A percentile compares a stretch with the other conserved stretches of the same genome.
These are phyloP conservation scores for Falcunculus frontatus DNA, from an alignment of 2,113 vertebrate genomes.

Conservation along the genomic window DNA sequence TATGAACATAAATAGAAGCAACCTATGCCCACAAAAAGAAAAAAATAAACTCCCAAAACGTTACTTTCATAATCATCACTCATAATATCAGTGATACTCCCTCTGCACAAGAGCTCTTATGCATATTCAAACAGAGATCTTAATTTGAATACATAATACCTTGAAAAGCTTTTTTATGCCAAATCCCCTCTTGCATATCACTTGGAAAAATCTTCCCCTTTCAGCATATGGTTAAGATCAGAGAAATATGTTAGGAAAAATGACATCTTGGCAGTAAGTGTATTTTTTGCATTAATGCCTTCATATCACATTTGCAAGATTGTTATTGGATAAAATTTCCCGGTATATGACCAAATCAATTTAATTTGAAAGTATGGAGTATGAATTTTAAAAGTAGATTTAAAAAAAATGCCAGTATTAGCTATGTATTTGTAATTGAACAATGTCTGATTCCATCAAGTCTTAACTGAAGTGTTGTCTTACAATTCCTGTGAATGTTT, in stretches of 20 bases:
- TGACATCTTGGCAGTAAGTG: neutral
- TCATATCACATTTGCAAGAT: neutral
- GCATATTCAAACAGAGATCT: slow-evolving; percentile 17
- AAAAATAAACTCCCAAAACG: neutral
- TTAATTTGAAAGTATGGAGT: neutral
- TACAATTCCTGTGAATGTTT: neutral
- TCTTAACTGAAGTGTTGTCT: neutral
- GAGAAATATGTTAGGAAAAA: slow-evolving; percentile 4
- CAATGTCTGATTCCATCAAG: neutral
- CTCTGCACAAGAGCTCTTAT: neutral
- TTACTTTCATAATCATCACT: neutral
- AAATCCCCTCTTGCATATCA: neutral
- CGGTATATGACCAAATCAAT: neutral
- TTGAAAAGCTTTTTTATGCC: slow-evolving; percentile 21
- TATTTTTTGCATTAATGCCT: neutral
- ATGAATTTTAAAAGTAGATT: neutral
- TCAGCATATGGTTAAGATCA: slow-evolving; percentile 44
- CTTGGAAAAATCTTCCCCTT: slow-evolving; percentile 33
- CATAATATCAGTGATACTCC: neutral
- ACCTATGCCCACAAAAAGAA: neutral
- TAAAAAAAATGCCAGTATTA: neutral
- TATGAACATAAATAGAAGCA: neutral
- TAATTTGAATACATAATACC: slow-evolving; percentile 38
- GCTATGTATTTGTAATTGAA: neutral
- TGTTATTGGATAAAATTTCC: neutral